These are phyloP conservation scores for Todiramphus saurophagus DNA, from an alignment of 2,113 vertebrate species.

Conservation along the genomic window DNA sequence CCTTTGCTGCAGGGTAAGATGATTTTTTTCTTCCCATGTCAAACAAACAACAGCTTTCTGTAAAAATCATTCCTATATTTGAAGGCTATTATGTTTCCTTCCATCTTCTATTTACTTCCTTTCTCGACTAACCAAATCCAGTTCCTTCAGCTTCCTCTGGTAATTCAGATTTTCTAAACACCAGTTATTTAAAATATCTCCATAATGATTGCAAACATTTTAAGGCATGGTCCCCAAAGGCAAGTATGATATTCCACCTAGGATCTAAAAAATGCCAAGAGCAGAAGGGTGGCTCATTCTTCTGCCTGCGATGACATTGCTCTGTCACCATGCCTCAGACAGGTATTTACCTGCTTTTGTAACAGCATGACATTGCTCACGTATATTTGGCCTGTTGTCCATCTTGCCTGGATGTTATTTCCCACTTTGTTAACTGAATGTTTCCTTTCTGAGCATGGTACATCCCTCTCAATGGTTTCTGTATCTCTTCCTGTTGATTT, in stretches of 20 bases:
- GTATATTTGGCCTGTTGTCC: background rate
- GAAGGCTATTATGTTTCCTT: background rate
- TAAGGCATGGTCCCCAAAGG: background rate
- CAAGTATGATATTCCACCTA: background rate
- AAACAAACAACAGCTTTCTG: background rate
- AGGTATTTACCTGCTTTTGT: background rate
- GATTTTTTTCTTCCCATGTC: background rate
- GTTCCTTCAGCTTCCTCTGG: background rate
- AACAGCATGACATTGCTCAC: background rate
- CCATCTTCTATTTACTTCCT: background rate
- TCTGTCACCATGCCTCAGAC: background rate
- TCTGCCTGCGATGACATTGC: background rate
- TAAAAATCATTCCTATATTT: background rate
- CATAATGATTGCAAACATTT: background rate
- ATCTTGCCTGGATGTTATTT: background rate
- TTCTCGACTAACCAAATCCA: background rate
- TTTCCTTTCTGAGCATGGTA: background rate
- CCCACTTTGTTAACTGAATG: background rate
- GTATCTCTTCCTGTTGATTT: background rate
- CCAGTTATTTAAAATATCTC: background rate
- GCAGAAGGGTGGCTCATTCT: background rate
- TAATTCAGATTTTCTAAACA: background rate
- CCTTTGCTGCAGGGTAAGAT: background rate
- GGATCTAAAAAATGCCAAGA: background rate
- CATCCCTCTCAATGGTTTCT: accelerated